phyloP scores from a whole-genome alignment of 2,888 invertebrate genomes.

The Lycocerus yunnanus region DNA sequence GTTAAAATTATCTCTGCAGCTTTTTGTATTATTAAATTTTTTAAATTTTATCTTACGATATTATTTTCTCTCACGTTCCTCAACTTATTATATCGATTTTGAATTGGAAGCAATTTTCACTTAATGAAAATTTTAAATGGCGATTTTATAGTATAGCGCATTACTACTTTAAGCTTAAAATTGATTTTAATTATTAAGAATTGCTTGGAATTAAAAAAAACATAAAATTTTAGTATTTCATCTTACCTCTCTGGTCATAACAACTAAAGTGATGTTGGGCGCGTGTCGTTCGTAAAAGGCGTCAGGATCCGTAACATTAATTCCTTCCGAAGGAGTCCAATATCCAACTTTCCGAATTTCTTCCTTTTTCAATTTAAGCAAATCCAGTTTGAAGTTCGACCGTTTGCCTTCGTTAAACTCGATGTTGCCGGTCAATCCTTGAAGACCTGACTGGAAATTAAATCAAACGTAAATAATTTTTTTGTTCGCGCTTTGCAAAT shows the following conservation, averaged over 20 bases:
- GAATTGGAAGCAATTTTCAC: not conserved
- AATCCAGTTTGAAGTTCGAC: constrained; percentile 82
- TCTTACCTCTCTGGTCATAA: constrained; percentile 86
- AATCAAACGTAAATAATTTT: constrained; percentile 2
- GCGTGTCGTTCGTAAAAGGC: constrained; percentile 83
- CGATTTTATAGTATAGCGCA: not conserved
- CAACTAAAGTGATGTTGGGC: constrained; percentile 84
- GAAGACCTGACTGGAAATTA: constrained; percentile 70
- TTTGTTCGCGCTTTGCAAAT: not conserved
- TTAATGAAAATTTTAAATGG: not conserved
- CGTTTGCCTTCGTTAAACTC: constrained; percentile 85
- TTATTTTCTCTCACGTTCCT: not conserved
- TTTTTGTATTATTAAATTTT: not conserved
- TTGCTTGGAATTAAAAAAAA: not conserved
- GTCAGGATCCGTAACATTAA: constrained; percentile 82
- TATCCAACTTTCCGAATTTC: constrained; percentile 80
- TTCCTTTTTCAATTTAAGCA: constrained; percentile 79
- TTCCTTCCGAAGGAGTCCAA: constrained; percentile 76
- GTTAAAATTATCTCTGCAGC: not conserved
- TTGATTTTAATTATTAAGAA: not conserved
- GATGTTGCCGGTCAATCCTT: constrained; percentile 86
- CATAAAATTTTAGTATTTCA: constrained; percentile 3
- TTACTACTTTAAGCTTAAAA: not conserved
- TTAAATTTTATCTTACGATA: not conserved
- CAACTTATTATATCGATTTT: not conserved